A percentile compares a stretch with the other conserved stretches of the same genome.
Evolutionary conservation across 2,888 invertebrate species (phyloP).

Genomic region (Mythimna vitellina): DNA sequence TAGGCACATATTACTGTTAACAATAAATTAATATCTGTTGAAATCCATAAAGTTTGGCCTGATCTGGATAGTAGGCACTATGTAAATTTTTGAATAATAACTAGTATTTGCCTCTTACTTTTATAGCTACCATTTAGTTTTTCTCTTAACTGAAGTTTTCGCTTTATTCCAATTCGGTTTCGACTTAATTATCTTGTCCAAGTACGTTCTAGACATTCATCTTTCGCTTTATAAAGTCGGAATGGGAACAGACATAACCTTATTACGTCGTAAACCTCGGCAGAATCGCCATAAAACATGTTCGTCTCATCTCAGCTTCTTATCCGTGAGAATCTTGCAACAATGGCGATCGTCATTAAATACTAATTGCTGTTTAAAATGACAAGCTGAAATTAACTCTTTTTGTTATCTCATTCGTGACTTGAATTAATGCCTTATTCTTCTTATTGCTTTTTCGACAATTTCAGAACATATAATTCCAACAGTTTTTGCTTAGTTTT

Average conservation of each 20-base stretch:
- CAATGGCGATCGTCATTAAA: constrained; percentile 76
- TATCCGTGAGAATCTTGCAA: constrained; percentile 76
- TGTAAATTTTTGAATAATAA: constrained; percentile 31
- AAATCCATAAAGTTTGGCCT: constrained; percentile 15
- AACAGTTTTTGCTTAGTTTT: constrained; percentile 40
- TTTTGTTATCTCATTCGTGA: constrained; percentile 67
- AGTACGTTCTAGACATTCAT: constrained; percentile 46
- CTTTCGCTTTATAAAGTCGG: constrained; percentile 48
- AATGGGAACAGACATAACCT: constrained; percentile 63
- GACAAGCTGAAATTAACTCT: constrained; percentile 74
- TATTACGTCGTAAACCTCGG: constrained; percentile 66
- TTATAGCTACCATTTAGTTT: constrained; percentile 28
- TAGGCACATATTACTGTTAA: constrained; percentile 16
- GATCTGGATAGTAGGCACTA: constrained; percentile 39
- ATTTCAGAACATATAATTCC: constrained; percentile 28
- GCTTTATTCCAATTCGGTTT: constrained; percentile 34
- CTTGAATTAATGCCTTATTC: constrained; percentile 60
- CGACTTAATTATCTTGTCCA: constrained; percentile 38
- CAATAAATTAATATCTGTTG: constrained; percentile 1
- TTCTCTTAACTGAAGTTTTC: constrained; percentile 18
- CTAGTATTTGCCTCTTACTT: constrained; percentile 33
- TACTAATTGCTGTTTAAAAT: constrained; percentile 75
- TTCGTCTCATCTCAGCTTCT: constrained; percentile 58
- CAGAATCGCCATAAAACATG: constrained; percentile 63
- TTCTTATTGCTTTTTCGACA: constrained; percentile 40